Evolutionary conservation across 1,140 invertebrate species (phyloP), one percentile per base, ranked within the genome.

Genomic region (Rhagoletis zephyria): DNA sequence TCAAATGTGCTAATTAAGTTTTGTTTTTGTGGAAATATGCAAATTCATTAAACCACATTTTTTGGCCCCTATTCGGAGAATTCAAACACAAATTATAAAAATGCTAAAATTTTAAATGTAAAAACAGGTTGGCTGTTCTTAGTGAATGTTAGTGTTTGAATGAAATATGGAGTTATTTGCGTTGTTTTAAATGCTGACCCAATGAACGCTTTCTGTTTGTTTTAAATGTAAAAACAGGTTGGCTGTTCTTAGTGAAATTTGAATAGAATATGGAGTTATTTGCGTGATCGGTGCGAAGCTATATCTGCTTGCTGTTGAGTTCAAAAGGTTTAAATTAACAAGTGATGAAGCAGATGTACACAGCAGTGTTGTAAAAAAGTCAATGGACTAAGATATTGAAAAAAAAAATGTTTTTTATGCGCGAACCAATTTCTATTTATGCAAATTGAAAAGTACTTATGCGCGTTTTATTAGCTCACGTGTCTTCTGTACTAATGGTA

Each of bases 1-100:
- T 30, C 30, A 30, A 48, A 45, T 3, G 0, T 14, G 42, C 4
- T 7, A 74, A 74, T 45, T 12, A 42, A 16, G 30, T 70, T 45
- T 40, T 70, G 65, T 40, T 74, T 74, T 74, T 74, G 14, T 74
- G 12, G 14, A 74, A 74, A n/a, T 74, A 48, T 74, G 14, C 14
- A 45, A 48, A 48, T 74, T 74, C 16, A 5, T 40, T 48, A 74
- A 74, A 45, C 4, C 0, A 48, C 40, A 48, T 45, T 45, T 74
- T 48, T 48, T 1, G 40, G 12, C 6, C 0, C 40, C 12, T 14
- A 42, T 48, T 5, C 12, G 10, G 65, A 10, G 14, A 48, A n/a
- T 16, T 45, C 42, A n/a, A 14, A 74, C 30, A 30, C 30, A 30
- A 30, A 30, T 30, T 30, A 74, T n/a, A 48, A 74, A 48, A 74